phyloP scores from a whole-genome alignment of 2,113 vertebrate genomes.

The Tragelaphus imberbis region DNA sequence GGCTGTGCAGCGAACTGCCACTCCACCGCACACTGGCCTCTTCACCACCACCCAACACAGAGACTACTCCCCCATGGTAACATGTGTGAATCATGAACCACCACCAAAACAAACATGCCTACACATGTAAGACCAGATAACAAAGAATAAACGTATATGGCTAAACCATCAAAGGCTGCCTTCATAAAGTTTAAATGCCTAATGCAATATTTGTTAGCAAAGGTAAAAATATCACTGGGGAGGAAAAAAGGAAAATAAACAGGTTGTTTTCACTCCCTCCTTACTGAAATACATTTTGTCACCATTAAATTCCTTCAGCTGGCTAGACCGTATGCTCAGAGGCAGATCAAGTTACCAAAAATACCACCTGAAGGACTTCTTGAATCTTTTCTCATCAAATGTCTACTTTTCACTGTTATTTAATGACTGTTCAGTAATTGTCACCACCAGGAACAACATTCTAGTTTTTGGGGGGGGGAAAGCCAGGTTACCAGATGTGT shows the following conservation, averaged over 20 bases:
- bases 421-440: not conserved
- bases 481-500: not conserved
- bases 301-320: not conserved
- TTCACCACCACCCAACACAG: too few relatives aligned
- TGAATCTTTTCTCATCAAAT: not conserved
- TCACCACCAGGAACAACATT: not conserved
- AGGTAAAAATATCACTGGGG: constrained; percentile 27
- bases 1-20: rapidly evolving
- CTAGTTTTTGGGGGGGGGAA: too few relatives aligned
- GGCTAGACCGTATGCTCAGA: constrained; percentile 9
- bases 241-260: not conserved
- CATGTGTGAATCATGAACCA: not conserved
- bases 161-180: not conserved
- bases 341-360: constrained; percentile 30
- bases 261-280: constrained; percentile 6
- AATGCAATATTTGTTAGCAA: not conserved
- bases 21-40: not conserved
- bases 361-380: not conserved
- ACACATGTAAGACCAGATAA: not conserved
- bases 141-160: not conserved
- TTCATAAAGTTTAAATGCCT: not conserved
- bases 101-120: not conserved
- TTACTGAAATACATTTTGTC: constrained; percentile 24
- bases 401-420: not conserved
- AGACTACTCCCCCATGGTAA: rapidly evolving